A percentile compares a stretch with the other conserved stretches of the same genome.
These are phyloP conservation scores for Apodemus agrarius DNA, from an alignment of 2,797 vertebrate species.

Conservation along the genomic window DNA sequence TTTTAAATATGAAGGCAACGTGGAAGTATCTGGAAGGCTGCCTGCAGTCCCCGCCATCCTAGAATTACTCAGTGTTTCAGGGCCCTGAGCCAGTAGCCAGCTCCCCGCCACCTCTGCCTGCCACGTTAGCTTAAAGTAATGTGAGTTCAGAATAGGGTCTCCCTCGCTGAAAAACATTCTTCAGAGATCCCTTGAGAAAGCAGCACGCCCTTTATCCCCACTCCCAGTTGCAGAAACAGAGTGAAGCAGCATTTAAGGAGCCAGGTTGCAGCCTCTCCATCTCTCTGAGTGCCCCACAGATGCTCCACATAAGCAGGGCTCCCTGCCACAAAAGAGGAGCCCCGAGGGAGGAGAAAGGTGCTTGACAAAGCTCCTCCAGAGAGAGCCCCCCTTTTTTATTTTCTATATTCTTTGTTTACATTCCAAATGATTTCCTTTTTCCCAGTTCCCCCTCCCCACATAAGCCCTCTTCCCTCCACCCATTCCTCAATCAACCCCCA, in stretches of 20 bases:
- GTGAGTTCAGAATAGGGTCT: background rate
- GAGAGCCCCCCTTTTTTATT: too few species aligned
- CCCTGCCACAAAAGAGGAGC: background rate
- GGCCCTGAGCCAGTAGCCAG: slow-evolving; percentile 72
- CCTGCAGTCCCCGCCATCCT: slow-evolving; percentile 60
- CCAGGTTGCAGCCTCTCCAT: background rate
- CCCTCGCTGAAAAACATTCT: background rate
- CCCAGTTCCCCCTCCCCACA: too few species aligned
- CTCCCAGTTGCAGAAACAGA: background rate
- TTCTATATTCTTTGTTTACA: too few species aligned
- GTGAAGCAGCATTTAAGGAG: background rate
- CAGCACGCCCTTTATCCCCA: background rate
- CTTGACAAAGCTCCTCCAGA: background rate
- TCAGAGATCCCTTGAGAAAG: background rate
- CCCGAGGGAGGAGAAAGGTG: background rate
- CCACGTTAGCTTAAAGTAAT: slow-evolving; percentile 74
- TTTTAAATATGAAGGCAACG: slow-evolving; percentile 73
- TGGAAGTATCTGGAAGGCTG: slow-evolving; percentile 83
- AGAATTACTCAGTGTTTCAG: slow-evolving; percentile 78
- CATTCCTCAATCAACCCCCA: too few species aligned
- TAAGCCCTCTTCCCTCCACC: too few species aligned
- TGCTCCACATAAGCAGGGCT: background rate
- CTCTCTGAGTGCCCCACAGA: background rate
- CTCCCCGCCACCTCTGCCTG: slow-evolving; percentile 76
- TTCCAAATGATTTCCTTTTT: too few species aligned